Base-by-base conservation (phyloP, 2,797 vertebrate species). In the Menidia menidia region DNA sequence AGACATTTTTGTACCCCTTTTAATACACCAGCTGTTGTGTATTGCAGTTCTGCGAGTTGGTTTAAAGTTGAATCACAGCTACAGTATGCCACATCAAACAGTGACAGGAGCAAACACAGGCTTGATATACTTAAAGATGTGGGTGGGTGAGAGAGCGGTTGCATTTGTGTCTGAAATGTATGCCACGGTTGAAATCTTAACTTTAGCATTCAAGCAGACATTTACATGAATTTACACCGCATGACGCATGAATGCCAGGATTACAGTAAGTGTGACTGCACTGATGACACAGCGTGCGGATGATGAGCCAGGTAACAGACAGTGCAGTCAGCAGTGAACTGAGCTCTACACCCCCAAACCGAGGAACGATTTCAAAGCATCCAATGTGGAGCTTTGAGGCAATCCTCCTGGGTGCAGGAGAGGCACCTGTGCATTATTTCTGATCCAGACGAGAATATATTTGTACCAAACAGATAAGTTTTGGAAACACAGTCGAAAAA, bases 291-390 rank as follows among this genome's bases (percentile, higher is more conserved):
- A 57, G 80, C 64, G 42, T 43, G 77, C 70, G 83, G 73, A 82
- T 77, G 82, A 83, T 71, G 84, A 81, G 90, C 54, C 82, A 86
- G 83, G 81, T 76, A 81, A 59, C 77, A 78, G 81, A 78, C 82
- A 73, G 69, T 43, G 45, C 71, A 77, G 75, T 77, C 67, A 74
- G 75, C 77, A 43, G 30, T 4, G 64, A 63, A 14, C 33, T 16
- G 42, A 73, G 64, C 53, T 45, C 6, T 12, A 32, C 62, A 7
- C 65, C 73, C 55, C 54, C 59, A 15, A 77, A 73, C 69, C 60
- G 51, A 53, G 19, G 39, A 75, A 8, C 0, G 52, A 67, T 78
- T 85, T 85, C 79, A 86, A 85, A 90, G 77, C 80, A 75, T 82
- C 60, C 82, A 85, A 72, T 74, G 9, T 32, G 50, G 65, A 74